Evolutionary conservation across 37 sponge, comb jelly and placozoan genomes (phyloP).

Genomic region (Geodia barretti): DNA sequence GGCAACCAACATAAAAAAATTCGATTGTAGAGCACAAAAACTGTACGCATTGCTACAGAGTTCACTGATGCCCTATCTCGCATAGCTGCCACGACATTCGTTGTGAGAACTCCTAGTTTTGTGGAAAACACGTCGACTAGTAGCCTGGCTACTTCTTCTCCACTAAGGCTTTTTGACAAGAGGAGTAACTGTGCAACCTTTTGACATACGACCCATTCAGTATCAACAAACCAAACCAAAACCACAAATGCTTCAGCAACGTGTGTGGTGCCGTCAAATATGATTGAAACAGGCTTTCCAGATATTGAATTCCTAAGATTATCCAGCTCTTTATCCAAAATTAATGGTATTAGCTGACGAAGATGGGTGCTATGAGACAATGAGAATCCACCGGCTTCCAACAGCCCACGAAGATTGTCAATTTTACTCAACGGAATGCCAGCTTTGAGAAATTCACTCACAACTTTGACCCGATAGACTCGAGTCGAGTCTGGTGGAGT

Average conservation of each 20-base stretch:
- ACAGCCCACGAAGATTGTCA: slow-evolving; percentile 2
- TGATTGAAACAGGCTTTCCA: slow-evolving; percentile 15
- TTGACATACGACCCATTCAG: slow-evolving; percentile 19
- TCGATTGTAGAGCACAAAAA: slow-evolving; percentile 7
- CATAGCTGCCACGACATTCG: slow-evolving; percentile 21
- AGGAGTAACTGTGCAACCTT: slow-evolving; percentile 9
- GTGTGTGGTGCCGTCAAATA: slow-evolving; percentile 45
- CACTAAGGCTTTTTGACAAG: slow-evolving; percentile 16
- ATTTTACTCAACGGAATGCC: slow-evolving; percentile 25
- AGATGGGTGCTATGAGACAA: not conserved
- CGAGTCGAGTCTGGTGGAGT: slow-evolving; percentile 7
- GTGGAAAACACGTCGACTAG: slow-evolving; percentile 3
- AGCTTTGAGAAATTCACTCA: slow-evolving; percentile 18
- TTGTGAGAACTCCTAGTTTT: slow-evolving; percentile 10
- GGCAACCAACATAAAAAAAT: slow-evolving; percentile 15
- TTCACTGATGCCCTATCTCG: slow-evolving; percentile 29
- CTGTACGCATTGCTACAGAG: slow-evolving; percentile 12
- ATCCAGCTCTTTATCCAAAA: slow-evolving; percentile 9
- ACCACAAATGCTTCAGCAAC: slow-evolving; percentile 23
- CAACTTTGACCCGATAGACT: slow-evolving; percentile 19
- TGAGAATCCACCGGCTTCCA: slow-evolving; percentile 25
- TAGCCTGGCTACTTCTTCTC: slow-evolving; percentile 26
- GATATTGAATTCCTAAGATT: not conserved
- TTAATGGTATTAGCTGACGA: slow-evolving; percentile 15
- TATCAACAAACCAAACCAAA: slow-evolving; percentile 16